These are phyloP conservation scores for Calcarius ornatus DNA, from an alignment of 2,113 vertebrate genomes.

Conservation along the genomic window DNA sequence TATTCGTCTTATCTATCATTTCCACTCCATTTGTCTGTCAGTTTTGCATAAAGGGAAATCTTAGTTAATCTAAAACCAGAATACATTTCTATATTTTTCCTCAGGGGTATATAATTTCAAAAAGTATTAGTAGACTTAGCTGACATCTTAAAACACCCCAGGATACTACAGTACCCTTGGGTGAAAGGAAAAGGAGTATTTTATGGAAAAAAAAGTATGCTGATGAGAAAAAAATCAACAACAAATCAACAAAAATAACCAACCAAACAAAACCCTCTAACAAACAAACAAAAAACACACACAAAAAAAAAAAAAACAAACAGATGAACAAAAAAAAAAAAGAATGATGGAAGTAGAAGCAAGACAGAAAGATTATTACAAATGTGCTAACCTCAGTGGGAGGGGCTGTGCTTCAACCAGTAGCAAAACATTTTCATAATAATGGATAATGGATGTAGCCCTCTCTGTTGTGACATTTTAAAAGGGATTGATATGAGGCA, in stretches of 20 bases:
- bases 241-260: rapidly evolving
- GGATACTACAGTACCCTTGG: background rate
- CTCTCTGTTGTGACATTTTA: background rate
- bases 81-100: slow-evolving; percentile 7
- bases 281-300: background rate
- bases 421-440: background rate
- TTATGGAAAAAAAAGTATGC: background rate
- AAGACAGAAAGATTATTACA: background rate
- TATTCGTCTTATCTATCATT: slow-evolving; percentile 10
- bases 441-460: background rate
- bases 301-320: background rate
- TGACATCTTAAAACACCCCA: slow-evolving; percentile 5
- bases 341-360: background rate
- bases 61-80: slow-evolving; percentile 46
- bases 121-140: slow-evolving; percentile 22
- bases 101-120: slow-evolving; percentile 24
- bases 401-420: background rate
- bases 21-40: slow-evolving; percentile 39
- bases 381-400: background rate
- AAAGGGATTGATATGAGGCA: background rate
- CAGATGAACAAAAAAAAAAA: background rate
- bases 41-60: slow-evolving; percentile 40
- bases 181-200: background rate
- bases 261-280: background rate
- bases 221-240: background rate